phyloP scores from a whole-genome alignment of 2,797 vertebrate species.

The Acipenser transmontanus region DNA sequence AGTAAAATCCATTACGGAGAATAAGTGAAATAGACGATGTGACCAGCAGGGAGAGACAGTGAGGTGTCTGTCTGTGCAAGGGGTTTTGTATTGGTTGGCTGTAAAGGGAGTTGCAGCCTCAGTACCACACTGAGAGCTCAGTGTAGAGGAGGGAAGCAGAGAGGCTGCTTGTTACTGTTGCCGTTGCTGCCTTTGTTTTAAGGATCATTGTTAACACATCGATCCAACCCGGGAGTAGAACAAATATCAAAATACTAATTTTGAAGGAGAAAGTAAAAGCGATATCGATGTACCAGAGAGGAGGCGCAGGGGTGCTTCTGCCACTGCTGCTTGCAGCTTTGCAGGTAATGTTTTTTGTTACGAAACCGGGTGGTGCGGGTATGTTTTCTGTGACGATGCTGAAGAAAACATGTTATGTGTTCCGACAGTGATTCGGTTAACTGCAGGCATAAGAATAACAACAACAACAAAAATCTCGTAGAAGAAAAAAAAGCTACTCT shows the following conservation, averaged over 20 bases:
- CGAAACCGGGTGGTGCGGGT: conserved; percentile 35
- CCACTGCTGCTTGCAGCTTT: conserved; percentile 53
- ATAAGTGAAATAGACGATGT: conserved; percentile 39
- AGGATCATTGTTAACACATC: conserved; percentile 35
- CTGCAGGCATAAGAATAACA: too few relatives aligned
- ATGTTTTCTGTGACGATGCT: conserved; percentile 18
- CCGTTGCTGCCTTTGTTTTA: conserved; percentile 46
- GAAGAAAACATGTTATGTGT: not conserved
- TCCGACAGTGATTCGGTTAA: too few relatives aligned
- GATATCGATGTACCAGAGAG: conserved; percentile 49
- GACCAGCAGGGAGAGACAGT: conserved; percentile 61
- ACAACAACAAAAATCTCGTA: too few relatives aligned
- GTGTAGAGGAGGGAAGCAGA: conserved; percentile 36
- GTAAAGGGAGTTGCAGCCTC: conserved; percentile 53
- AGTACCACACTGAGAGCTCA: conserved; percentile 60
- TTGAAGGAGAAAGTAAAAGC: conserved; percentile 34
- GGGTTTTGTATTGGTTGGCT: conserved; percentile 44
- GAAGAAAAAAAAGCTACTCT: too few relatives aligned
- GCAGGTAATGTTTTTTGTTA: conserved; percentile 49
- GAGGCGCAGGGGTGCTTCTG: conserved; percentile 52
- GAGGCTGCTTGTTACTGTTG: conserved; percentile 52
- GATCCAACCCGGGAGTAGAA: conserved; percentile 35
- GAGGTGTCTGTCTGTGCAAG: conserved; percentile 36
- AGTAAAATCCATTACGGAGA: conserved; percentile 12
- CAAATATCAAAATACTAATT: conserved; percentile 28